Base-by-base conservation (phyloP, 2,113 vertebrate genomes). In the Polypterus bichir region DNA sequence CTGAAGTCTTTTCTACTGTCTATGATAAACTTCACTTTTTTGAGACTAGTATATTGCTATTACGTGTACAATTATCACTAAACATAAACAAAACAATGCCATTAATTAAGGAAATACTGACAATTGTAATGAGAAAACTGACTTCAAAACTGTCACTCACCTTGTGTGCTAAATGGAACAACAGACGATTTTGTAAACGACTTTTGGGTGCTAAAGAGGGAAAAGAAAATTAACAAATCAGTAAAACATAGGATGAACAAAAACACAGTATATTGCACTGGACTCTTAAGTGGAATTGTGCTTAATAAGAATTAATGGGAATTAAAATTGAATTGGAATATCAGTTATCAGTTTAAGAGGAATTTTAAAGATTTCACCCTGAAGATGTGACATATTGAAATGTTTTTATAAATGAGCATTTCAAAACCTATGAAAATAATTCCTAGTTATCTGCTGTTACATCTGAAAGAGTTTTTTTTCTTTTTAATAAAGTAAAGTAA, bases 141-240 rank as follows among this genome's bases (percentile, higher is more conserved):
- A 46, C 47, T 57, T 45, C 64, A 59, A 53, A 45, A 4, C 9
- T 7, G 7, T n/a, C 9, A 65, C 74, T 59, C 79, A 99, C 96
- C 95, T 99, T 99, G 74, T 99, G 92, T 59, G 94, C 94, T 83
- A 98, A 75, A 74, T 99, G 96, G 85, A 98, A 99, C 49, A 97
- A 86, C 10, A 99, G 84, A 46, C 95, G 89, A 73, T 97, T 99
- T 76, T 97, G 92, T 49, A 98, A 88, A 48, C 87, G 84, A 71
- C 88, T 92, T 74, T 86, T 84, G 1, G 92, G 88, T 4, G 84
- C 96, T 99, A 67, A 56, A 75, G 80, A 61, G 54, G 65, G 79
- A 67, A 69, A 9, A 57, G 7, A 68, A 3, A 60, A 51, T 48
- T 44, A 9, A 7, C 9, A 46, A 4, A 53, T 4, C 6, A 57